Conservation (phyloP, 2,113 vertebrate species). For the Lucifuga dentata region DNA sequence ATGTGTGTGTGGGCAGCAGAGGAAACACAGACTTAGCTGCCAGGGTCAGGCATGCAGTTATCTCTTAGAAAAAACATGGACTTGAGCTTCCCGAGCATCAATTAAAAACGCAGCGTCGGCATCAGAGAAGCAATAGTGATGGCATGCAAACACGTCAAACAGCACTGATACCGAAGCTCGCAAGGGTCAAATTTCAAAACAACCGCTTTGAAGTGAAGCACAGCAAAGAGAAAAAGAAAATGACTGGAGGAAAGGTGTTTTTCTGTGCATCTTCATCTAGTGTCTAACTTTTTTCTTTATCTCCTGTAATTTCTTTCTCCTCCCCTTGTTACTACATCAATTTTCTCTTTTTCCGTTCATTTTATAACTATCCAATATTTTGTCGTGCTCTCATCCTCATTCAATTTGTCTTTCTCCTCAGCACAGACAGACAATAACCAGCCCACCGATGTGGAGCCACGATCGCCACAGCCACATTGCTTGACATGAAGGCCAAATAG, state of each 20-base stretch:
- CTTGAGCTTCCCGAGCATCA: too few relatives aligned
- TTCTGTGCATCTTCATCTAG: background rate
- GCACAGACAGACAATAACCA: background rate
- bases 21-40: background rate
- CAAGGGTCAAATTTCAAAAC: background rate
- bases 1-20: background rate
- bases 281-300: background rate
- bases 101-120: background rate
- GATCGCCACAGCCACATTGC: slow-evolving; percentile 1
- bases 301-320: background rate
- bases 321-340: background rate
- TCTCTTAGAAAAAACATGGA: background rate
- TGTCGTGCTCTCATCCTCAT: background rate
- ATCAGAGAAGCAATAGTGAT: background rate
- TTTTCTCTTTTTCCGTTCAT: background rate
- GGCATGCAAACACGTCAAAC: background rate
- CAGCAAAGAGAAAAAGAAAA: background rate
- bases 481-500: slow-evolving; percentile 27
- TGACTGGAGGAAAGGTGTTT: background rate
- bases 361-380: background rate
- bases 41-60: background rate
- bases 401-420: background rate
- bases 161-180: background rate
- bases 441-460: slow-evolving; percentile 22
- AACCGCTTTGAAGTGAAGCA: background rate